These are phyloP conservation scores for Psettodes erumei DNA, from an alignment of 2,113 vertebrate species.

Conservation along the genomic window DNA sequence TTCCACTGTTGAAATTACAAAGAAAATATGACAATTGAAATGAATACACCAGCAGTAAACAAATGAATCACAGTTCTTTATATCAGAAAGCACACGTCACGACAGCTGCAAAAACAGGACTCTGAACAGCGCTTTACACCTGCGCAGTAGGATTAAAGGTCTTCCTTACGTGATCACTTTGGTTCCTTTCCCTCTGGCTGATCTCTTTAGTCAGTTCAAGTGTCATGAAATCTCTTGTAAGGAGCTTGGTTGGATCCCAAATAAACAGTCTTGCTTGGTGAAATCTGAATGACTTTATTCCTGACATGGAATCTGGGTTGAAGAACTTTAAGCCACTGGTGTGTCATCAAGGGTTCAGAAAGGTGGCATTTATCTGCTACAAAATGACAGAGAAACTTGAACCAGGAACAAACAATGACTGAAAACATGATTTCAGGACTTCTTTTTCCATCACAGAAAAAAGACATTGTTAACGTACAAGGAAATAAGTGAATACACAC, in stretches of 20 bases:
- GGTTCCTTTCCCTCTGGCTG: conserved; percentile 18
- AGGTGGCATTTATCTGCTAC: neutral
- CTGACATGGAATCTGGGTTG: conserved; percentile 24
- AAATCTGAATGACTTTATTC: conserved; percentile 48
- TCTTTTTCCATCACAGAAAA: neutral
- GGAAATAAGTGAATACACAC: conserved; percentile 5
- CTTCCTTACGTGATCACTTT: conserved; percentile 47
- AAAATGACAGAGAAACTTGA: conserved; percentile 4
- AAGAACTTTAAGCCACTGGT: conserved; percentile 40
- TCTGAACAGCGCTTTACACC: conserved; percentile 47
- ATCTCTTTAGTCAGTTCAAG: conserved; percentile 67
- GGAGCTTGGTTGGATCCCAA: conserved; percentile 64
- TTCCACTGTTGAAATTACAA: conserved; percentile 23
- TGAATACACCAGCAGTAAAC: conserved; percentile 15
- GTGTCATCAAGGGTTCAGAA: conserved; percentile 42
- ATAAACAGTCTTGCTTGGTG: conserved; percentile 46
- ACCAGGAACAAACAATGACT: conserved; percentile 8
- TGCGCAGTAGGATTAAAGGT: conserved; percentile 49
- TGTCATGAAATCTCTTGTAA: conserved; percentile 69
- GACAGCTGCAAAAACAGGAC: conserved; percentile 4
- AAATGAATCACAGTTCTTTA: neutral
- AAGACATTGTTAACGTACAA: neutral
- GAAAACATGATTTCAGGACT: conserved; percentile 1
- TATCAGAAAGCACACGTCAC: neutral
- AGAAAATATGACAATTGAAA: conserved; percentile 1